Evolutionary conservation across 2,113 vertebrate species (phyloP), one percentile per base, ranked within the genome.

Genomic region (Campylomormyrus numenius): DNA sequence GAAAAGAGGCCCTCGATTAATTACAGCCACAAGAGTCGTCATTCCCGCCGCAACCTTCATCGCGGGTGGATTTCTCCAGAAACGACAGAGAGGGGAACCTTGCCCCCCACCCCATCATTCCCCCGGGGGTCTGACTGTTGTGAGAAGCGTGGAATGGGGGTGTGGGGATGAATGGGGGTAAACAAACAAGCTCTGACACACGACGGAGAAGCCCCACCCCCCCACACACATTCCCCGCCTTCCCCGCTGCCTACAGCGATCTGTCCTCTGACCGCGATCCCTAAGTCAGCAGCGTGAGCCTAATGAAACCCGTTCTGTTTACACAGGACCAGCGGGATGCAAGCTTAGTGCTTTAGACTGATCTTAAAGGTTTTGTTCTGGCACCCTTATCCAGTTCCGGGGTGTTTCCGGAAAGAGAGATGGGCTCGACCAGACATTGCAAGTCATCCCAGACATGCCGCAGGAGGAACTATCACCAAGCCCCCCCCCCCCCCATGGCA

Each of bases 1-100:
- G 49, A 77, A 90, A 39, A 48, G 62, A 88, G 48, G 48, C 58
- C 89, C 70, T 87, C 88, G 3, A 90, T 90, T 91, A 92, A 92
- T 92, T 90, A 93, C 74, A 92, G 90, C 90, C 92, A 92, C 88
- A 89, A 89, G 89, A 87, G 88, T 31, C 31, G 27, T 77, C 87
- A 74, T 88, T 88, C 42, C 91, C 86, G 21, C 91, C 86, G 90
- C 89, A 85, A 86, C 70, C 62, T 85, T 66, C 88, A 49, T 89
- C 90, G 66, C 62, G 70, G 35, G 90, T 24, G 80, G 31, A 88
- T 58, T 49, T 24, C 70, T 85, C 56, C 66, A 53, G 46, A 88
- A 90, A 70, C 4, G 13, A 3, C 77, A 6, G 45, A 89, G 52
- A 74, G 35, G 46, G 42, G 46, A 83, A 62, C 84, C 70, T 39